Percentiles rank a stretch among this genome's conserved stretches.
Conservation (phyloP, 1,140 invertebrate species). For the Drosophila takahashii region DNA sequence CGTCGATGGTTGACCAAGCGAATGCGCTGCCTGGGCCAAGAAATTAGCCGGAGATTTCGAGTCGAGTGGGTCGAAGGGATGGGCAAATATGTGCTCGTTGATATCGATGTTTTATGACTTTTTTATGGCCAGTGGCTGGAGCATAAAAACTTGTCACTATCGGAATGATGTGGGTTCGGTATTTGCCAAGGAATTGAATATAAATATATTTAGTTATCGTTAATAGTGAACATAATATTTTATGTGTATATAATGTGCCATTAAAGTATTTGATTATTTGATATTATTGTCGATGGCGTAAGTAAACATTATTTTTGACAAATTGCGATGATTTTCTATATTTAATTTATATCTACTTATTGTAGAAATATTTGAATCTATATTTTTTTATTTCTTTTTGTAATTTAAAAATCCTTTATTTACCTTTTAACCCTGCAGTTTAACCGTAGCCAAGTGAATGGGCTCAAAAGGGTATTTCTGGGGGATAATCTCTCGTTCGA, state of each 20-base stretch:
- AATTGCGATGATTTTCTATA: not conserved
- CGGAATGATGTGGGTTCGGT: constrained; percentile 35
- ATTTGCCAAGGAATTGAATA: constrained; percentile 28
- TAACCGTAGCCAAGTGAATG: not conserved
- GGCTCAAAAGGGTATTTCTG: constrained; percentile 6
- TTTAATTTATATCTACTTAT: not conserved
- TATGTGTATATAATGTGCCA: constrained; percentile 5
- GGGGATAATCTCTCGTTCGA: constrained; percentile 38
- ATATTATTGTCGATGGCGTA: not conserved
- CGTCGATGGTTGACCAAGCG: constrained; percentile 41
- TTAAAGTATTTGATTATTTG: constrained; percentile 5
- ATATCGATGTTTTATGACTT: constrained; percentile 52
- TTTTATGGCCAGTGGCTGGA: constrained; percentile 29
- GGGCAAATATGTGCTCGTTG: constrained; percentile 49
- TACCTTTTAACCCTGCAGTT: not conserved
- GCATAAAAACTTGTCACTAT: constrained; percentile 47
- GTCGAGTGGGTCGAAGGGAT: constrained; percentile 23
- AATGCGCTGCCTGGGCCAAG: constrained; percentile 44
- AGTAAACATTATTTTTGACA: constrained; percentile 12
- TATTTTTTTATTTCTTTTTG: not conserved
- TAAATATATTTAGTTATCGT: constrained; percentile 28
- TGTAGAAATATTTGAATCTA: not conserved
- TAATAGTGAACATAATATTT: constrained; percentile 31
- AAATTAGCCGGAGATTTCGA: constrained; percentile 52
- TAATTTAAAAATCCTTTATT: not conserved